A percentile compares a stretch with the other conserved stretches of the same genome.
phyloP scores from a whole-genome alignment of 2,797 vertebrate species.

The Oryzias sinensis region DNA sequence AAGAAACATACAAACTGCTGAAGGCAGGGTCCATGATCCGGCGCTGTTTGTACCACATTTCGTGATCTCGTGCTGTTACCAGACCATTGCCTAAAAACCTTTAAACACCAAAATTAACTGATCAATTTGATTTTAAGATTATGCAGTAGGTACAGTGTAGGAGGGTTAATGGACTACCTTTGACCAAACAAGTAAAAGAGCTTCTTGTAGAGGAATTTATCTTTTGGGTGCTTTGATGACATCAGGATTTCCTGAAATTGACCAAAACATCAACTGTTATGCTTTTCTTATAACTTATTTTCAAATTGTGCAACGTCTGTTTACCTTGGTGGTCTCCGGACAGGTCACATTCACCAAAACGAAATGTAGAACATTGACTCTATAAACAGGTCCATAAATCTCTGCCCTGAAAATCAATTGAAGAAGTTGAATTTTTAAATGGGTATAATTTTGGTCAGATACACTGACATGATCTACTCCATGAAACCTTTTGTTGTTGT shows the following conservation, averaged over 20 bases:
- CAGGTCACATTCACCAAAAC: slow-evolving; percentile 68
- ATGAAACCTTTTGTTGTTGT: too few relatives aligned
- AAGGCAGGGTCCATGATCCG: slow-evolving; percentile 90
- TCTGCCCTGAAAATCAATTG: slow-evolving; percentile 75
- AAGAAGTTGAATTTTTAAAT: too few relatives aligned
- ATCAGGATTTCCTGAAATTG: slow-evolving; percentile 84
- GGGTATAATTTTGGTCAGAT: too few relatives aligned
- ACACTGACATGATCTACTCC: too few relatives aligned
- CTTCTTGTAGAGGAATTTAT: slow-evolving; percentile 66
- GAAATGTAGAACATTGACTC: slow-evolving; percentile 78
- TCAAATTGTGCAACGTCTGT: neutral
- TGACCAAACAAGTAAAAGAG: slow-evolving; percentile 82
- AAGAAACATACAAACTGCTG: slow-evolving; percentile 81
- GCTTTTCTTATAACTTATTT: neutral
- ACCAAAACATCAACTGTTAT: neutral
- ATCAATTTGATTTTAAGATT: neutral
- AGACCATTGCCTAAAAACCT: slow-evolving; percentile 88
- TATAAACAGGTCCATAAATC: slow-evolving; percentile 79
- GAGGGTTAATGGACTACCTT: slow-evolving; percentile 72
- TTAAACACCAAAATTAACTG: neutral
- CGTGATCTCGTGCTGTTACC: slow-evolving; percentile 77
- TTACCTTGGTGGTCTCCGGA: slow-evolving; percentile 89
- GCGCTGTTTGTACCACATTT: slow-evolving; percentile 87
- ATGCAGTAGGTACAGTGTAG: neutral
- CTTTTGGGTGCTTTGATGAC: slow-evolving; percentile 87